These are phyloP conservation scores for Tangara arthus DNA, from an alignment of 2,797 vertebrate species.

Conservation along the genomic window DNA sequence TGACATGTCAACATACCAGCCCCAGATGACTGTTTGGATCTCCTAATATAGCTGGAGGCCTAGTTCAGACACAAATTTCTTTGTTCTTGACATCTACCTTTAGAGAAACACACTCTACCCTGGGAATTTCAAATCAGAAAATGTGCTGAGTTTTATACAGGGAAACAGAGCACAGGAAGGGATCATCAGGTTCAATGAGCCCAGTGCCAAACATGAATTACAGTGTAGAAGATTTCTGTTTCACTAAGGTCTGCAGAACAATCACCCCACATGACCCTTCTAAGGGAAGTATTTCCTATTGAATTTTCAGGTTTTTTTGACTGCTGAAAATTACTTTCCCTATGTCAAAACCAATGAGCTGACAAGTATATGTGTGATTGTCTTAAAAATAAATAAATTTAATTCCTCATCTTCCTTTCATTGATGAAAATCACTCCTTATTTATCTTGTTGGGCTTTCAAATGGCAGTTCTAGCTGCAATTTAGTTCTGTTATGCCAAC, in stretches of 20 bases:
- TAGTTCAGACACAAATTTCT: neutral
- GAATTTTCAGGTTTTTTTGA: neutral
- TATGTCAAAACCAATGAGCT: neutral
- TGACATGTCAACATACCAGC: neutral
- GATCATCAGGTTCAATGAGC: neutral
- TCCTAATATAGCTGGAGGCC: neutral
- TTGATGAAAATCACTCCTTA: neutral
- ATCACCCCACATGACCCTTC: neutral
- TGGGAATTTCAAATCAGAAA: neutral
- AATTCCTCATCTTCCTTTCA: neutral
- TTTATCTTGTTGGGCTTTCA: neutral
- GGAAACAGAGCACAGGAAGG: neutral
- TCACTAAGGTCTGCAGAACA: neutral
- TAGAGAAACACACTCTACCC: neutral
- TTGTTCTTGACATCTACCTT: neutral
- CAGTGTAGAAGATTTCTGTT: neutral
- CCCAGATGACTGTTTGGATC: neutral
- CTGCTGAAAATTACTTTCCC: neutral
- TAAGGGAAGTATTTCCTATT: neutral
- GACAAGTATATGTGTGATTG: neutral
- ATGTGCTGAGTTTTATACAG: neutral
- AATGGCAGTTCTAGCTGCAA: neutral
- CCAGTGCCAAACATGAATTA: neutral
- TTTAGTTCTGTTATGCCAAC: neutral
- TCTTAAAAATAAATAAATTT: neutral